Evolutionary conservation across 2,113 vertebrate species (phyloP).

Genomic region (Proteles cristata): DNA sequence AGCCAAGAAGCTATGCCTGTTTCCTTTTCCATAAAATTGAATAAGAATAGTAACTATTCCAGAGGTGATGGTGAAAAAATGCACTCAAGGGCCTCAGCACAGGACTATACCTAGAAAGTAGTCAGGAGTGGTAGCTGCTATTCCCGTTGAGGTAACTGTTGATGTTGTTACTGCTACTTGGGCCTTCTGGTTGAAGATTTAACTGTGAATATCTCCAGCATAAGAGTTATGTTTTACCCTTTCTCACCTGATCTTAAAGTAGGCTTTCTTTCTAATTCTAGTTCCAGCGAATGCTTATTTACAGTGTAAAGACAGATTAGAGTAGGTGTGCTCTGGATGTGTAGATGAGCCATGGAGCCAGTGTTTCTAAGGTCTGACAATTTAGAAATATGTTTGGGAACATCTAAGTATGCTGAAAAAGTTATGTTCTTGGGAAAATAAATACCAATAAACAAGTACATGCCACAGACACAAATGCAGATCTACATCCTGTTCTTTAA

Average conservation of each 20-base stretch:
- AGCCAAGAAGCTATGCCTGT: not conserved
- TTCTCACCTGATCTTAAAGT: not conserved
- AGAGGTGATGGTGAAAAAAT: not conserved
- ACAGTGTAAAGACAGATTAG: not conserved
- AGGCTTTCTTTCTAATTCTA: not conserved
- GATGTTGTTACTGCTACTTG: not conserved
- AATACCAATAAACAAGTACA: slow-evolving; percentile 53
- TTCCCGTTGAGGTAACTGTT: too few species aligned
- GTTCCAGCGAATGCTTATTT: not conserved
- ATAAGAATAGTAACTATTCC: not conserved
- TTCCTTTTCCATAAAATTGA: not conserved
- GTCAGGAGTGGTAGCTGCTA: not conserved
- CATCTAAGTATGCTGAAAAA: slow-evolving; percentile 3
- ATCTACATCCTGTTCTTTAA: slow-evolving; percentile 14
- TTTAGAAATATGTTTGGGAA: not conserved
- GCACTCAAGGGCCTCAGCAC: not conserved
- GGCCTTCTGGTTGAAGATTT: not conserved
- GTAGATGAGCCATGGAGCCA: not conserved
- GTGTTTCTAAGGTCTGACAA: not conserved
- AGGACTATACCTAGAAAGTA: not conserved
- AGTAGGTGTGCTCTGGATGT: not conserved
- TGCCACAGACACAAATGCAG: not conserved
- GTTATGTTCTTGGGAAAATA: slow-evolving; percentile 50
- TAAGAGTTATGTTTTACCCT: not conserved
- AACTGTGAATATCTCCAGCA: not conserved